A percentile compares a stretch with the other conserved stretches of the same genome.
phyloP scores from a whole-genome alignment of 2,113 vertebrate species.

The Tylochromis polylepis region DNA sequence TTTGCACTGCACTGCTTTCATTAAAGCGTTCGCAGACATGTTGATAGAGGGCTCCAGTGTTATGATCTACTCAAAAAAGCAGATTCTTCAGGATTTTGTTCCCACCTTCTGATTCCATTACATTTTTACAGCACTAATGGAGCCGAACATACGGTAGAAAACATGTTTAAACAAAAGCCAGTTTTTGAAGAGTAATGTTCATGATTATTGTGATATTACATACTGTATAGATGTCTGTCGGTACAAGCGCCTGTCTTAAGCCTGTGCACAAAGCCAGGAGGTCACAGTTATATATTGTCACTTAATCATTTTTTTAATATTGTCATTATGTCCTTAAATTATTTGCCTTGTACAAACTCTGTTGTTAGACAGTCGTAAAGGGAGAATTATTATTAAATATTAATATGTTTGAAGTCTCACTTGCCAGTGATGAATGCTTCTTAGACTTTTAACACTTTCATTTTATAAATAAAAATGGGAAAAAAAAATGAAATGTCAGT shows the following conservation, averaged over 20 bases:
- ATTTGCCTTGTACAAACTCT: slow-evolving; percentile 86
- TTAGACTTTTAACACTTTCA: slow-evolving; percentile 32
- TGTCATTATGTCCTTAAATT: slow-evolving; percentile 77
- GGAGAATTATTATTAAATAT: slow-evolving; percentile 34
- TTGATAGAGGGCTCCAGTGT: background rate
- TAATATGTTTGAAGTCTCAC: slow-evolving; percentile 4
- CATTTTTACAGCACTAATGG: background rate
- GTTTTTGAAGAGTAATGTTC: background rate
- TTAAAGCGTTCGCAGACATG: background rate
- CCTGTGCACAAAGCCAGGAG: slow-evolving; percentile 8
- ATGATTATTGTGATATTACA: slow-evolving; percentile 12
- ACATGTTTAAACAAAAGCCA: background rate
- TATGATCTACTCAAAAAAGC: background rate
- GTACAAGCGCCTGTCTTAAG: background rate
- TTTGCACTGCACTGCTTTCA: background rate
- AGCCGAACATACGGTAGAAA: background rate
- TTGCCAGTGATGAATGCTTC: background rate
- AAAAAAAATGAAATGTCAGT: background rate
- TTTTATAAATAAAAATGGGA: slow-evolving; percentile 53
- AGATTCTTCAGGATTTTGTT: background rate
- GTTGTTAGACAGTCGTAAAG: slow-evolving; percentile 69
- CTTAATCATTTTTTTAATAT: background rate
- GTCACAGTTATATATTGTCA: background rate
- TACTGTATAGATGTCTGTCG: slow-evolving; percentile 14
- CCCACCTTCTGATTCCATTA: background rate